Evolutionary conservation across 1,140 invertebrate species (phyloP).

Genomic region (Cydia fagiglandana): DNA sequence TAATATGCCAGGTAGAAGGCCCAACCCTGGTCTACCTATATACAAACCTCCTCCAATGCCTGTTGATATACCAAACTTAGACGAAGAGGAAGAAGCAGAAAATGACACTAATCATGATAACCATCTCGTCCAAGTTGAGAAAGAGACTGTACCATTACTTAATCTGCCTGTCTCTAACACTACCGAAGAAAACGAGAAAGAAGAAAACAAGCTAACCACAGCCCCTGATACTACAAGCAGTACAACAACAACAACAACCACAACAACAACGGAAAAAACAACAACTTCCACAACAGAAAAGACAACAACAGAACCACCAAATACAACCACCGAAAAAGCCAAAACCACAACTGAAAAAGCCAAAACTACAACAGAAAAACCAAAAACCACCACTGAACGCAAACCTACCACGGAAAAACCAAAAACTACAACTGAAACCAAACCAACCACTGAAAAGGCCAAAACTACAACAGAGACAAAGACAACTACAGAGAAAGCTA

Average conservation of each 20-base stretch:
- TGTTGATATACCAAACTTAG: slow-evolving; percentile 52
- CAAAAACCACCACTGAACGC: slow-evolving; percentile 35
- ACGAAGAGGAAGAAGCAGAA: slow-evolving; percentile 59
- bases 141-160: slow-evolving; percentile 37
- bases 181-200: slow-evolving; percentile 49
- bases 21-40: slow-evolving; percentile 70
- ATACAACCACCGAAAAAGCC: slow-evolving; percentile 60
- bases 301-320: slow-evolving; percentile 51
- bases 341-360: slow-evolving; percentile 39
- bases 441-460: slow-evolving; percentile 37
- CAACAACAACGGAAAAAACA: slow-evolving; percentile 42
- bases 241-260: slow-evolving; percentile 45
- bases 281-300: slow-evolving; percentile 44
- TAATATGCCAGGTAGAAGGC: slow-evolving; percentile 58
- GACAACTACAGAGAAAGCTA: slow-evolving; percentile 32
- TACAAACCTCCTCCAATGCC: slow-evolving; percentile 68
- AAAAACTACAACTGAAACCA: slow-evolving; percentile 37
- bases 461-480: slow-evolving; percentile 31
- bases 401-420: slow-evolving; percentile 33
- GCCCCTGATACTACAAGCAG: slow-evolving; percentile 46
- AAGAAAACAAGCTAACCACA: slow-evolving; percentile 47
- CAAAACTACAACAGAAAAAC: slow-evolving; percentile 24
- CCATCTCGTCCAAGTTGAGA: slow-evolving; percentile 57
- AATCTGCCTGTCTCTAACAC: slow-evolving; percentile 43
- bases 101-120: slow-evolving; percentile 67